phyloP scores from a whole-genome alignment of 2,888 invertebrate genomes.

The Sipunculus nudus region DNA sequence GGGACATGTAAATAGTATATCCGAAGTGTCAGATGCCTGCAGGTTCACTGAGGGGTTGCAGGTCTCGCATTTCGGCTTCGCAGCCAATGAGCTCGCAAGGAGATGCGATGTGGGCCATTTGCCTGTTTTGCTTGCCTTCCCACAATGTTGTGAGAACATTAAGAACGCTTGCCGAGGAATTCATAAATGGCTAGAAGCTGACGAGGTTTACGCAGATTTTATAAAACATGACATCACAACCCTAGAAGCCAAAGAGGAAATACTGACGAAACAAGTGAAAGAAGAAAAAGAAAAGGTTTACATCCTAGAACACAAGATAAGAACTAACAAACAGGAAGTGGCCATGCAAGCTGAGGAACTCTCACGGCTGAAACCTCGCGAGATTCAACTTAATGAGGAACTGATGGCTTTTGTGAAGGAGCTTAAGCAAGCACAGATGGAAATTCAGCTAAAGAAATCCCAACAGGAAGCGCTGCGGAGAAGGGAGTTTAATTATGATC shows the following conservation, averaged over 20 bases:
- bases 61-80: constrained; percentile 46
- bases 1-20: constrained; percentile 46
- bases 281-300: constrained; percentile 46
- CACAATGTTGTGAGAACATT: constrained; percentile 53
- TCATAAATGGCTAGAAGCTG: constrained; percentile 53
- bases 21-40: constrained; percentile 41
- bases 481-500: constrained; percentile 2
- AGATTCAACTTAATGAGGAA: constrained; percentile 42
- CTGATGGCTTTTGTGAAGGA: constrained; percentile 40
- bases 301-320: constrained; percentile 47
- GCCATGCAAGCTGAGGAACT: constrained; percentile 43
- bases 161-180: constrained; percentile 45
- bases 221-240: constrained; percentile 49
- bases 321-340: constrained; percentile 42
- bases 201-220: constrained; percentile 50
- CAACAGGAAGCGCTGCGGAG: constrained; percentile 28
- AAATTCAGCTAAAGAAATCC: constrained; percentile 50
- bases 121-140: constrained; percentile 51
- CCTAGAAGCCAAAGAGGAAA: constrained; percentile 44
- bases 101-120: constrained; percentile 47
- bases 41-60: constrained; percentile 39
- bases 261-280: constrained; percentile 33
- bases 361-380: constrained; percentile 43
- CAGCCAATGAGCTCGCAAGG: constrained; percentile 48
- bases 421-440: constrained; percentile 47